phyloP scores from a whole-genome alignment of 37 sponge, comb jelly and placozoan genomes.

The Beroe forskalii region DNA sequence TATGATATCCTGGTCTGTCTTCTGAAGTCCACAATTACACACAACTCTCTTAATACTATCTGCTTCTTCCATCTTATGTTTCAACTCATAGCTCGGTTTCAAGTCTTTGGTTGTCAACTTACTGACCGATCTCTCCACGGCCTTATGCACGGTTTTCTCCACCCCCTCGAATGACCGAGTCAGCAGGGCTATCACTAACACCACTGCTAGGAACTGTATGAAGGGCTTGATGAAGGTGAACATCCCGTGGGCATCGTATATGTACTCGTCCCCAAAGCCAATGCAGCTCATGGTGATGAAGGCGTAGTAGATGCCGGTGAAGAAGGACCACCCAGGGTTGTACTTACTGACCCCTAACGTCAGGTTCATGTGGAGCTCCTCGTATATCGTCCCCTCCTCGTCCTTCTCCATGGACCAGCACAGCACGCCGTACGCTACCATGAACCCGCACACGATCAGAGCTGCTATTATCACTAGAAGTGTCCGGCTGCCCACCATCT shows the following conservation, averaged over 20 bases:
- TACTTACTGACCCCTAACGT: background rate
- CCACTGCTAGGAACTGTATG: background rate
- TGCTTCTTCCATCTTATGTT: too few species aligned
- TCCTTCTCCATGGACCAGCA: background rate
- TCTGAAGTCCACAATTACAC: too few species aligned
- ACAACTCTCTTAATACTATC: too few species aligned
- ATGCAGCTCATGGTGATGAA: background rate
- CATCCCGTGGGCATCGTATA: background rate
- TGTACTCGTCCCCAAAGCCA: constrained; percentile 1
- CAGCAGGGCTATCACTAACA: background rate
- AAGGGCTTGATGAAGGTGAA: background rate
- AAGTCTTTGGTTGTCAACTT: background rate
- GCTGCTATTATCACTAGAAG: background rate
- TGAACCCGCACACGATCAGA: background rate
- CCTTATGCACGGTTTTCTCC: background rate
- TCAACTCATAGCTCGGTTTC: too few species aligned
- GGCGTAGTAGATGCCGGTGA: constrained; percentile 3
- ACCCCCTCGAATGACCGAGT: background rate
- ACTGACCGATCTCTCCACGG: background rate
- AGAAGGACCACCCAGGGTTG: background rate
- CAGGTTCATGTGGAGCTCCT: background rate
- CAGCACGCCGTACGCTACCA: background rate
- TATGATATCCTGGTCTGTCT: too few species aligned
- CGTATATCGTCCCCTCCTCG: background rate
- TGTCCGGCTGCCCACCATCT: background rate